Evolutionary conservation across 2,797 vertebrate species (phyloP), one percentile per base, ranked within the genome.

Genomic region (Pangasius mekongensis): DNA sequence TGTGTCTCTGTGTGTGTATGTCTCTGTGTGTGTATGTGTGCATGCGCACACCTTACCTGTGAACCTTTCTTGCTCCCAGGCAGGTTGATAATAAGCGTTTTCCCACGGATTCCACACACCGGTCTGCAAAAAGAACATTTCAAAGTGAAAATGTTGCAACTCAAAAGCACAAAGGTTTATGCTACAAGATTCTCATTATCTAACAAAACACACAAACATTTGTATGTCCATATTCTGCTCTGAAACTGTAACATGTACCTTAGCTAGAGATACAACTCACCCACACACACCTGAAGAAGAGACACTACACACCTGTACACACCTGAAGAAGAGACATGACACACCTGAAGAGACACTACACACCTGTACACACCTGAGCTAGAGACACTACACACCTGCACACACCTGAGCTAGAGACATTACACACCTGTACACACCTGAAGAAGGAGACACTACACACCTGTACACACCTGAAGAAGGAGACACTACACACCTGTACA

Each of bases 1-100:
- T n/a, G n/a, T n/a, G n/a, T n/a, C n/a, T n/a, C 36, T 2, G 2
- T 2, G 36, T 36, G 36, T 2, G 2, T 2, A 2, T 36, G 36
- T 36, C 2, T 36, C 36, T 36, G 36, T 36, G 36, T 36, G 36
- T 36, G 36, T 36, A 36, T 36, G 36, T 36, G 36, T 36, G 36
- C 36, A 36, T 36, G 36, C 2, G 36, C 36, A 85, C 4, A 2
- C 91, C 95, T 96, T 96, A 99, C 98, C 98, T 99, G 98, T 95
- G 98, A 99, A 91, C 98, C 98, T 96, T 99, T 99, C 97, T 99
- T 99, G 96, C 98, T 99, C 95, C 98, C 98, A 93, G 98, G 98
- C 92, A 99, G 95, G 94, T 99, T 99, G 93, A 99, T 99, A 95
- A 99, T 99, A 91, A 99, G 98, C 85, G 98, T 99, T 95, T 99